Base-by-base conservation (phyloP, 1,140 invertebrate species). In the Drosophila equinoxialis region DNA sequence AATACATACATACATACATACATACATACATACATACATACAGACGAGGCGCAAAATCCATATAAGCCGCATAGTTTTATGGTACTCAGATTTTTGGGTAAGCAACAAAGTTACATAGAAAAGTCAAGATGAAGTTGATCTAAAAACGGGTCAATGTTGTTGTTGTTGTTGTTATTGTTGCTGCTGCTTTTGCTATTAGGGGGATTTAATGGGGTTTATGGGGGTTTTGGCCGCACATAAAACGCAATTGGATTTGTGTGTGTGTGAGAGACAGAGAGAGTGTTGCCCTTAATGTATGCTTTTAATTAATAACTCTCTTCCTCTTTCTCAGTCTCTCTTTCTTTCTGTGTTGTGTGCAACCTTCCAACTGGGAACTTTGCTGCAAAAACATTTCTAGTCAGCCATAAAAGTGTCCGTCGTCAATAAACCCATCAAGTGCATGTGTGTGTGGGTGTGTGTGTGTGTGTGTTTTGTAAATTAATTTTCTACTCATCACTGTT, bases 401-500 rank as follows among this genome's bases (percentile, higher is more conserved):
- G 79, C 79, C 65, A 85, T 85, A 76, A 77, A 77, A 77, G 74
- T 76, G 54, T 60, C 73, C 66, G 73, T 39, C 71, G 74, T 74
- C 79, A 82, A 87, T 85, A 85, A 87, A 85, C 83, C 83, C 20
- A 64, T 48, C 45, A 64, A 39, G 45, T 64, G 64, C 48, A 11
- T 61, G 11, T 41, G 35, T 65, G 42, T 57, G n/a, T n/a, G n/a
- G n/a, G 54, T 17, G 55, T 74, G 20, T 23, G 20, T 23, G 20
- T 23, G 66, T 59, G 70, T 62, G 61, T 55, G 74, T 75, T 85
- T 80, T 86, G 79, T 82, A 81, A 85, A 85, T 86, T 86, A 85
- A 86, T 85, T 85, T 85, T 81, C 73, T 85, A 83, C 82, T 85
- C 82, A 85, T 85, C 82, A 85, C 83, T 73, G 83, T 74, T 85